A percentile compares a stretch with the other conserved stretches of the same genome.
These are phyloP conservation scores for Gephyroberyx darwinii DNA, from an alignment of 2,797 vertebrate genomes.

Conservation along the genomic window DNA sequence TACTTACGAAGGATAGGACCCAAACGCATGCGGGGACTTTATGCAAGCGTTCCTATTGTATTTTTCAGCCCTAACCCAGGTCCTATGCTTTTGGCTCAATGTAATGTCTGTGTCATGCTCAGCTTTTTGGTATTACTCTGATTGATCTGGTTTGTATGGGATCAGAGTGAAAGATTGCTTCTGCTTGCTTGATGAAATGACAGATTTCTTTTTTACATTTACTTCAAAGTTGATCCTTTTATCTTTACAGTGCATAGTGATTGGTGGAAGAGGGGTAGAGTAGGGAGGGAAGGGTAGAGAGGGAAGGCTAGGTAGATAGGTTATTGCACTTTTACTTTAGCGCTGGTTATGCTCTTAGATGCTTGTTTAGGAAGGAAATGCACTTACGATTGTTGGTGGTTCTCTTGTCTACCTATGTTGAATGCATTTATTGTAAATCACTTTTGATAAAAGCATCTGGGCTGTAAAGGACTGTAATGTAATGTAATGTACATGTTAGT, in stretches of 20 bases:
- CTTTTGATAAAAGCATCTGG: too few relatives aligned
- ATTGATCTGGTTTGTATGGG: constrained; percentile 25
- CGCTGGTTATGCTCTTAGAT: too few relatives aligned
- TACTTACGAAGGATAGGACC: background rate
- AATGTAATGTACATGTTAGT: constrained; percentile 7
- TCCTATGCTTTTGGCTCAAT: constrained; percentile 13
- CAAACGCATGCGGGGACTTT: constrained; percentile 1
- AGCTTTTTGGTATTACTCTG: constrained; percentile 21
- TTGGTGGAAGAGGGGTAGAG: constrained; percentile 15
- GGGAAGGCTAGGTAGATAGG: too few relatives aligned
- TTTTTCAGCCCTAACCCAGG: constrained; percentile 13
- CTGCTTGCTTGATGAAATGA: constrained; percentile 39
- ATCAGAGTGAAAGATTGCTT: constrained; percentile 31
- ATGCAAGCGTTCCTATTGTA: background rate
- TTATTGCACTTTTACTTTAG: too few relatives aligned
- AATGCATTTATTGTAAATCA: too few relatives aligned
- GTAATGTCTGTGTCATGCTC: constrained; percentile 4
- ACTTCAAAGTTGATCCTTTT: constrained; percentile 53
- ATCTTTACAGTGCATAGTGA: constrained; percentile 26
- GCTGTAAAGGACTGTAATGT: too few relatives aligned
- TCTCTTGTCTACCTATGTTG: too few relatives aligned
- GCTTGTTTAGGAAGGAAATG: too few relatives aligned
- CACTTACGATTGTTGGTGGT: too few relatives aligned
- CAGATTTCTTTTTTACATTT: constrained; percentile 30
- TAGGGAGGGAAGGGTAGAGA: too few relatives aligned